Conservation (phyloP, 2,113 vertebrate genomes). For the Oceanites oceanicus region DNA sequence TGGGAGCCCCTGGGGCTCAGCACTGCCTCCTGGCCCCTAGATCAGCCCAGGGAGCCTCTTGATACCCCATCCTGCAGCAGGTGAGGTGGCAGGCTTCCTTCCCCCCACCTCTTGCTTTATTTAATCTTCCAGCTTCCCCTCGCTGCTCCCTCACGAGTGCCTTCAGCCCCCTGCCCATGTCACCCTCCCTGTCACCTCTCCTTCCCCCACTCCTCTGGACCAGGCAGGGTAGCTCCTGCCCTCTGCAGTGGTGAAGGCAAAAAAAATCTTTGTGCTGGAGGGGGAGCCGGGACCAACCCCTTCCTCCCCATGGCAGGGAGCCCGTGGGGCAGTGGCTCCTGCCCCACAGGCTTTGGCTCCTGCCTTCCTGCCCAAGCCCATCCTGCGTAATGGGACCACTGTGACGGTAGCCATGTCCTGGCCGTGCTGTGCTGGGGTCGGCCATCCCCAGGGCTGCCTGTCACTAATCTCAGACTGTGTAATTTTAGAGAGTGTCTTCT, state of each 20-base stretch:
- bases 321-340: neutral
- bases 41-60: neutral
- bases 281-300: fast-evolving
- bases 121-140: neutral
- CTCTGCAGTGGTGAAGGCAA: neutral
- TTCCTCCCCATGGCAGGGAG: neutral
- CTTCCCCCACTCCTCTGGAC: neutral
- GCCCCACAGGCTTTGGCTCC: neutral
- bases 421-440: fast-evolving
- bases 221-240: neutral
- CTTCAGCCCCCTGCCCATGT: neutral
- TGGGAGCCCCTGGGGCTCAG: neutral
- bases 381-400: constrained; percentile 17
- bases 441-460: neutral
- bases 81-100: neutral
- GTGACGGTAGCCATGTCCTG: neutral
- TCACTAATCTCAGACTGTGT: constrained; percentile 34
- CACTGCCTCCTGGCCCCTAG: neutral
- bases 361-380: neutral
- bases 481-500: constrained; percentile 51
- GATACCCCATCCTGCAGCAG: neutral
- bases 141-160: neutral
- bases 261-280: neutral
- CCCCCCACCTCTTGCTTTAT: neutral
- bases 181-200: neutral